phyloP scores from a whole-genome alignment of 2,113 vertebrate species.

The Coptodon rendalli region DNA sequence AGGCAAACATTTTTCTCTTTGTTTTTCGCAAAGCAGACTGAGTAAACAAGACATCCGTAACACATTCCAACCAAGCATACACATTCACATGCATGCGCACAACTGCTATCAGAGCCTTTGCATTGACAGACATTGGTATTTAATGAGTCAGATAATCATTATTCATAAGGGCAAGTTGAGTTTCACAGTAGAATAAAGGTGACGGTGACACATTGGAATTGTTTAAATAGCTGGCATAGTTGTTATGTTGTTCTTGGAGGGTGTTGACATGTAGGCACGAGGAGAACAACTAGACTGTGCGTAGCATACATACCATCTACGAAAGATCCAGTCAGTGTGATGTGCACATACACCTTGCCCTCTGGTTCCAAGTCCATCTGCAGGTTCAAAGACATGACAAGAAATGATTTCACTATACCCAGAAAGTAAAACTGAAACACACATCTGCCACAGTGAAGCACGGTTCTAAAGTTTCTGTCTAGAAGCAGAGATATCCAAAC shows the following conservation, averaged over 20 bases:
- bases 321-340: constrained; percentile 87
- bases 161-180: background rate
- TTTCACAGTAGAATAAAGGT: background rate
- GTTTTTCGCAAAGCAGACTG: background rate
- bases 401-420: background rate
- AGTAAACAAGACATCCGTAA: background rate
- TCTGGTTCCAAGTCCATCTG: constrained; percentile 97
- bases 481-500: background rate
- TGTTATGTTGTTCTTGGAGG: background rate
- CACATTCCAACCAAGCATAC: background rate
- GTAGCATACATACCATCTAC: constrained; percentile 83
- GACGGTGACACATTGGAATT: background rate
- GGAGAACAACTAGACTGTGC: background rate
- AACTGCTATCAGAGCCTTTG: background rate
- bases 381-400: constrained; percentile 23
- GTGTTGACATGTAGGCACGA: background rate
- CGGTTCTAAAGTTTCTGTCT: background rate
- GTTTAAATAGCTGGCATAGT: background rate
- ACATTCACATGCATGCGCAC: background rate
- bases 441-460: background rate
- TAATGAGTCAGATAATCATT: background rate
- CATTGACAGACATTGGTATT: background rate
- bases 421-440: background rate
- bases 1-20: background rate
- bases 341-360: constrained; percentile 87